Base-by-base conservation (phyloP, 1,140 invertebrate genomes). In the Pseudomyrmex pallidus region DNA sequence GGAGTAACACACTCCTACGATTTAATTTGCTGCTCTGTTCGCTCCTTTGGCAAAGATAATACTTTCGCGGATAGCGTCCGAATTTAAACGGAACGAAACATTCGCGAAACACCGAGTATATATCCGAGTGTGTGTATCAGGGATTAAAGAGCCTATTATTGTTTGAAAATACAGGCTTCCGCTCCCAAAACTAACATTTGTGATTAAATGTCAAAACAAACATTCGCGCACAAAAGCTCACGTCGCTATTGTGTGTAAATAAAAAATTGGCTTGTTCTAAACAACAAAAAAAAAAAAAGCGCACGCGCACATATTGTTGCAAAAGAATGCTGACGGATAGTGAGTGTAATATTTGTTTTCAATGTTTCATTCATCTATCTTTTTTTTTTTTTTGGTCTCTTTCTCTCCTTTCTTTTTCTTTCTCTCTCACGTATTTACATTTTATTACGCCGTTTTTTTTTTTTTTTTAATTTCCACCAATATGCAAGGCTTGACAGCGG, bases 1-100 rank as follows among this genome's bases (percentile, higher is more conserved):
- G 84, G 90, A 91, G 90, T 90, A 66, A 86, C 85, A 83, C 87
- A 84, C 86, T 84, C 77, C 74, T 83, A 67, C 83, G 80, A 77
- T 87, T 86, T 84, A 72, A 78, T 83, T 83, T 68, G 46, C 68
- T 70, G 46, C 73, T n/a, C 72, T 50, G 59, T 76, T 67, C 56
- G 54, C 72, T 76, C 20, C 35, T 61, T 25, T 17, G 44, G 44
- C 12, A 35, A 54, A 54, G 20, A 59, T 72, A 66, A 72, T 80
- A 80, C 12, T 50, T 68, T 72, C 13, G 20, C 63, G 13, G 52
- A 7, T 50, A 59, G 50, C 22, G 3, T 61, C 12, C 7, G 17
- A 20, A 70, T 13, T 17, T 9, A 48, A n/a, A 13, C 9, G n/a
- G 61, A 25, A n/a, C n/a, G n/a, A n/a, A 44, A 22, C 10, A n/a